phyloP scores from a whole-genome alignment of 2,113 vertebrate species.

The Caretta caretta region DNA sequence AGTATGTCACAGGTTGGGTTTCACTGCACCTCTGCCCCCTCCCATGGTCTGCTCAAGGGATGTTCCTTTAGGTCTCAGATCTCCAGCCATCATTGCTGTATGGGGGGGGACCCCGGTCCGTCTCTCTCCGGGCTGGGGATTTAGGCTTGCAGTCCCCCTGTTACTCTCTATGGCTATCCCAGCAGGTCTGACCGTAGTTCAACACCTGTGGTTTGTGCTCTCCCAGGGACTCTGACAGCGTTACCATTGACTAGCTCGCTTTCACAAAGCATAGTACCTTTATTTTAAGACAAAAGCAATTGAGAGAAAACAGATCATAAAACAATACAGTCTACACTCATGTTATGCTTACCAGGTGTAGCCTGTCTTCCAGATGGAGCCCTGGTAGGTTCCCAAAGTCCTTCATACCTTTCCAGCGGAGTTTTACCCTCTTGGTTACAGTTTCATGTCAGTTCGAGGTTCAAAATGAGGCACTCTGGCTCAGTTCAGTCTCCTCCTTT shows the following conservation, averaged over 20 bases:
- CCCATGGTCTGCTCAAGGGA: not conserved
- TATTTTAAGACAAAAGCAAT: not conserved
- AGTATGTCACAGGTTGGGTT: not conserved
- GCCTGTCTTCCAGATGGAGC: not conserved
- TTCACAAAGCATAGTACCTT: not conserved
- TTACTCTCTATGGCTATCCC: not conserved
- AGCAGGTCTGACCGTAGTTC: not conserved
- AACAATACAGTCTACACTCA: not conserved
- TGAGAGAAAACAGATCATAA: not conserved
- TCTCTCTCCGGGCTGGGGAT: not conserved
- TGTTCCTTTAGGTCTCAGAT: not conserved
- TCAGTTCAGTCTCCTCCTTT: not conserved
- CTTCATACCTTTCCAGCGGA: too few species aligned
- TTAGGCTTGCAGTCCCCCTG: not conserved
- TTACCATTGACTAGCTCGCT: not conserved
- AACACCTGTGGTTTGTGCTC: not conserved
- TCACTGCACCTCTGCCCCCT: not conserved
- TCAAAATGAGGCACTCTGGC: not conserved
- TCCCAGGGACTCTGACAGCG: not conserved
- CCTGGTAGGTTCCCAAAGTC: not conserved
- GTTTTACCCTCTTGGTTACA: not conserved
- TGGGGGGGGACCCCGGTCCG: not conserved
- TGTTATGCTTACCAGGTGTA: not conserved
- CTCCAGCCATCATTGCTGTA: not conserved
- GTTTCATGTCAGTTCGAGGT: not conserved